Conservation (phyloP, 2,888 invertebrate species). For the Atrina japonica region DNA sequence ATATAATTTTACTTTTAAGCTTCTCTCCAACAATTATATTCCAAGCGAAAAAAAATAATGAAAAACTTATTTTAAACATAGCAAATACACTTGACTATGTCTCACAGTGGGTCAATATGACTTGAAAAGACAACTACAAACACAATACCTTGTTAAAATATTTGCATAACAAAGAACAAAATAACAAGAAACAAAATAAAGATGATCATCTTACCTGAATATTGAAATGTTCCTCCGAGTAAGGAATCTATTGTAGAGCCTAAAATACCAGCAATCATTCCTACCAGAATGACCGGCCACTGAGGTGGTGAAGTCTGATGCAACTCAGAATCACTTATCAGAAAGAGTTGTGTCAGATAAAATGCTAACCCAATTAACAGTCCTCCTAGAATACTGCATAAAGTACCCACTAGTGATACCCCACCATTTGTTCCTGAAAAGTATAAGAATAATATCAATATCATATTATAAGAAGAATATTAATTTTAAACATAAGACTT, state of each 20-base stretch:
- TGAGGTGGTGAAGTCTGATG: slow-evolving; percentile 81
- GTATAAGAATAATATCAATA: background rate
- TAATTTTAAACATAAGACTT: background rate
- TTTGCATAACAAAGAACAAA: too few species aligned
- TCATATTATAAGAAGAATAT: background rate
- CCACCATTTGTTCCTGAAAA: slow-evolving; percentile 91
- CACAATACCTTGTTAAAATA: too few species aligned
- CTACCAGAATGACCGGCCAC: slow-evolving; percentile 89
- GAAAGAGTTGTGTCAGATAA: slow-evolving; percentile 86
- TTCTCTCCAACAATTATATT: too few species aligned
- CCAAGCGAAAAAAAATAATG: too few species aligned
- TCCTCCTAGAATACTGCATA: slow-evolving; percentile 86
- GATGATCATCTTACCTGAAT: slow-evolving; percentile 86
- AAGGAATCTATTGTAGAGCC: slow-evolving; percentile 92
- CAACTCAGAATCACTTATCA: slow-evolving; percentile 65
- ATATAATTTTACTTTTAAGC: too few species aligned
- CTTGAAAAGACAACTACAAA: too few species aligned
- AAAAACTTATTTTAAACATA: too few species aligned
- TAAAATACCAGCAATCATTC: slow-evolving; percentile 88
- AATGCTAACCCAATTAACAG: slow-evolving; percentile 87
- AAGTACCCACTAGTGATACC: slow-evolving; percentile 84
- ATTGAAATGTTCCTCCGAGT: slow-evolving; percentile 92
- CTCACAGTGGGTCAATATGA: too few species aligned
- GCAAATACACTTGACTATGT: too few species aligned
- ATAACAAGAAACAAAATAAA: too few species aligned